Evolutionary conservation across 1,140 invertebrate genomes (phyloP).

Genomic region (Polyergus mexicanus): DNA sequence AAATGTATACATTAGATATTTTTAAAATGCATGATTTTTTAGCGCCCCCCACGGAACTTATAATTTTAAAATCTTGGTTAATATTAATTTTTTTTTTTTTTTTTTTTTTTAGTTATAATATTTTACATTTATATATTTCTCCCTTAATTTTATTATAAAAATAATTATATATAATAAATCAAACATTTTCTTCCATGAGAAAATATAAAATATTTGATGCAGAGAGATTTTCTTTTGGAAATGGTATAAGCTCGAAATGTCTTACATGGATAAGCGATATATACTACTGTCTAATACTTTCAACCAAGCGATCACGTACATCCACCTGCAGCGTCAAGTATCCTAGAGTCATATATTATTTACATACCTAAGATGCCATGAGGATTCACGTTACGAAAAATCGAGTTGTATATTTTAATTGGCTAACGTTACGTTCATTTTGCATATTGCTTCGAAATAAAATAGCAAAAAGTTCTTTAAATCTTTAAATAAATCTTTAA

Average conservation of each 20-base stretch:
- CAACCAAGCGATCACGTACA: conserved; percentile 17
- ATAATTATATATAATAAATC: neutral
- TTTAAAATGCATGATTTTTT: neutral
- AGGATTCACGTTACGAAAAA: conserved; percentile 3
- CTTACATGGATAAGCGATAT: neutral
- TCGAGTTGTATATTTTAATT: neutral
- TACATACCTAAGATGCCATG: neutral
- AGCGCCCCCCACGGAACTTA: neutral
- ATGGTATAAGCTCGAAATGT: neutral
- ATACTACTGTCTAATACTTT: neutral
- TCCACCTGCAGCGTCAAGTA: neutral
- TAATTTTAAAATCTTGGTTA: neutral
- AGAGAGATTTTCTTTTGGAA: neutral
- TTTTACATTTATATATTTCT: neutral
- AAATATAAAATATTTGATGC: neutral
- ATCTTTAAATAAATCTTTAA: neutral
- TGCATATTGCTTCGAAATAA: neutral
- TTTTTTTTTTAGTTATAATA: neutral
- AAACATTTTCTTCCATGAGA: neutral
- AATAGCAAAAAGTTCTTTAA: neutral
- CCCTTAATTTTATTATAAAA: neutral
- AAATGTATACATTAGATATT: neutral
- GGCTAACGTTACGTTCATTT: neutral
- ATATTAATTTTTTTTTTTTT: neutral
- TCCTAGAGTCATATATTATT: conserved; percentile 5